Conservation (phyloP, 2,797 vertebrate species). For the Mormyrus hasselquistii region DNA sequence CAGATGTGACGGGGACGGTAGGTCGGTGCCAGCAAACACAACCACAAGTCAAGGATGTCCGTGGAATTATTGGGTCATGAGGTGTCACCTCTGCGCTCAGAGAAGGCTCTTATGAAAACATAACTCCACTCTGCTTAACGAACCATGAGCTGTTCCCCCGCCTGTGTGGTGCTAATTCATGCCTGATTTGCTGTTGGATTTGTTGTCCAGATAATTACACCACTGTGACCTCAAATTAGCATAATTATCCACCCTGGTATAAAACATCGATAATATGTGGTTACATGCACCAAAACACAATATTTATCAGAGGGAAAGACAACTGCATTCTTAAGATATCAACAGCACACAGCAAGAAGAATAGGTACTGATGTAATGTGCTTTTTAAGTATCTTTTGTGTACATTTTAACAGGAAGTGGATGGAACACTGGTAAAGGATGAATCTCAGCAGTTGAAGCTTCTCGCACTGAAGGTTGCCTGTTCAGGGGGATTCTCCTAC, state of each 20-base stretch:
- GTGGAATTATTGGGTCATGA: not conserved
- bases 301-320: not conserved
- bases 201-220: not conserved
- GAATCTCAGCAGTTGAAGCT: not conserved
- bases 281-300: not conserved
- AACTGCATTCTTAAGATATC: not conserved
- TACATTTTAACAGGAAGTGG: not conserved
- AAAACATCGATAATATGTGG: constrained; percentile 4
- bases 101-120: not conserved
- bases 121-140: not conserved
- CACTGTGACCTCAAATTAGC: not conserved
- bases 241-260: not conserved
- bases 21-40: not conserved
- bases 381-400: not conserved
- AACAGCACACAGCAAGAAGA: not conserved
- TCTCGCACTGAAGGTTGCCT: not conserved
- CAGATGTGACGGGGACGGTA: not conserved
- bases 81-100: not conserved
- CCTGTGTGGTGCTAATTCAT: not conserved
- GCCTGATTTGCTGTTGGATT: not conserved
- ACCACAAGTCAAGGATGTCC: not conserved
- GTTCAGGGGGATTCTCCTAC: not conserved
- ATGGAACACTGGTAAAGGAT: not conserved
- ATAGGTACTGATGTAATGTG: not conserved
- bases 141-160: not conserved